Conservation (phyloP, 2,113 vertebrate genomes). For the Myodes glareolus region DNA sequence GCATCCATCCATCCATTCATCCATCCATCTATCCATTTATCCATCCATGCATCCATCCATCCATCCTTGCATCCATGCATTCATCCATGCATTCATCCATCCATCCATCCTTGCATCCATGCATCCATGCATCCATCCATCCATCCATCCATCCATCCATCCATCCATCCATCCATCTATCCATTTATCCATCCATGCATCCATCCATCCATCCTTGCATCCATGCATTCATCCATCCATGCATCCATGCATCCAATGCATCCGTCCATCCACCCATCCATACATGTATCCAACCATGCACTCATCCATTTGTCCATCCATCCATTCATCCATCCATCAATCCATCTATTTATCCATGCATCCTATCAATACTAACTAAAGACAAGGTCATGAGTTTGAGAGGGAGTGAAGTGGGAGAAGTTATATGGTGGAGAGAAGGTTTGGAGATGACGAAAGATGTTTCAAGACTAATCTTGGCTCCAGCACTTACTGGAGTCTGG, state of each 20-base stretch:
- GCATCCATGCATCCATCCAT: background rate
- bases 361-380: background rate
- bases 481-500: background rate
- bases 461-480: background rate
- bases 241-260: fast-evolving
- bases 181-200: fast-evolving
- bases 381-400: background rate
- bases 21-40: no score
- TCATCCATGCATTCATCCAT: background rate
- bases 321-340: background rate
- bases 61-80: fast-evolving
- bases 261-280: background rate
- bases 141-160: background rate
- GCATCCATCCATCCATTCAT: no score
- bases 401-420: background rate
- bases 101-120: background rate
- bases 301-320: background rate
- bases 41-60: background rate
- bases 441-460: background rate
- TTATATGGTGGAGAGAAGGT: background rate
- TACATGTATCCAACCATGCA: background rate
- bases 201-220: background rate
- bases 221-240: background rate
- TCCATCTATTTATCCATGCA: background rate
- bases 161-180: background rate